A percentile compares a stretch with the other conserved stretches of the same genome.
Conservation (phyloP, 92 coral and sea anemone species). For the Phenganax subtilis region DNA sequence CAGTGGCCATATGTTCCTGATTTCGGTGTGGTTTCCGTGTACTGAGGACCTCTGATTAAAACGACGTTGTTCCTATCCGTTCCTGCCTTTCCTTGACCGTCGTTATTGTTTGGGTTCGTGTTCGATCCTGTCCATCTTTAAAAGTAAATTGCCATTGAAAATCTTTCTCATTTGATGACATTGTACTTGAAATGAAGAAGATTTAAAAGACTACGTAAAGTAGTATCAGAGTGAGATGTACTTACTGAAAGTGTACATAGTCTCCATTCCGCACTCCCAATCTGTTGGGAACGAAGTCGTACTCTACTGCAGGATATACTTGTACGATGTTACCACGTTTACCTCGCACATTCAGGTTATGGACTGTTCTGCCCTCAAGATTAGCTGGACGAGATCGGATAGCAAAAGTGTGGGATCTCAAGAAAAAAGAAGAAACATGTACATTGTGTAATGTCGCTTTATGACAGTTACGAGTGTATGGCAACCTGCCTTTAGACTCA, state of each 20-base stretch:
- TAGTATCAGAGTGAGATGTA: background rate
- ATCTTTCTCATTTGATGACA: background rate
- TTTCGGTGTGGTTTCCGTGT: conserved; percentile 56
- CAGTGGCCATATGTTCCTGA: conserved; percentile 59
- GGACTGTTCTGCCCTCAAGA: conserved; percentile 60
- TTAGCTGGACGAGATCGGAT: conserved; percentile 72
- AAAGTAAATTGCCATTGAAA: background rate
- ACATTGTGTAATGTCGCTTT: background rate
- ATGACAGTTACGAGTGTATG: background rate
- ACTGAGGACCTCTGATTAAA: conserved; percentile 51
- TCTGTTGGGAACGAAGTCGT: conserved; percentile 89
- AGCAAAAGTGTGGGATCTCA: conserved; percentile 85
- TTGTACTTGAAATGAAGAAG: background rate
- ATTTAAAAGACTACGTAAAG: background rate
- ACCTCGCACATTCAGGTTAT: conserved; percentile 92
- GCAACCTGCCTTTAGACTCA: conserved; percentile 11
- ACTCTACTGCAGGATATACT: conserved; percentile 95
- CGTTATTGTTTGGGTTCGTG: conserved; percentile 94
- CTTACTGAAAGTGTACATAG: conserved; percentile 91
- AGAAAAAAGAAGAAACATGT: background rate
- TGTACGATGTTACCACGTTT: conserved; percentile 98
- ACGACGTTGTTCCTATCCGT: conserved; percentile 86
- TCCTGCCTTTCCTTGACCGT: conserved; percentile 95
- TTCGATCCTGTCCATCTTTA: conserved; percentile 96
- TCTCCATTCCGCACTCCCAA: conserved; percentile 64